Evolutionary conservation across 2,888 invertebrate species (phyloP), one percentile per base, ranked within the genome.

Genomic region (Ligdia adustata): DNA sequence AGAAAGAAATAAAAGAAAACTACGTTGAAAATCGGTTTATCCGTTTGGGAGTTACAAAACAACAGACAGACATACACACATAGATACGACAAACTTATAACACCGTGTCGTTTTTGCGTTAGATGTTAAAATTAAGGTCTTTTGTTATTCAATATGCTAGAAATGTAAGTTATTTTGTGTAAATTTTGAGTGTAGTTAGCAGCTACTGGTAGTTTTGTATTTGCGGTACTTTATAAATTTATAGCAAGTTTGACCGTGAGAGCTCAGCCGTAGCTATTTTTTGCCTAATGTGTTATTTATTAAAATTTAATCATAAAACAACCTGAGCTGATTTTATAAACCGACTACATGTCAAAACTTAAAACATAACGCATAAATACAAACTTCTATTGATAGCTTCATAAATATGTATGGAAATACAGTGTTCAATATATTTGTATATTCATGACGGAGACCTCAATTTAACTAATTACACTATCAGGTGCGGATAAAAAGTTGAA

Each of bases 181-280:
- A n/a, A n/a, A n/a, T n/a, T n/a, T n/a, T n/a, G n/a, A n/a, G n/a
- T n/a, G n/a, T n/a, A n/a, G n/a, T n/a, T n/a, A n/a, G n/a, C n/a
- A n/a, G n/a, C n/a, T n/a, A n/a, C n/a, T n/a, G n/a, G n/a, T n/a
- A n/a, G n/a, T n/a, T n/a, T n/a, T n/a, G n/a, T n/a, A n/a, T n/a
- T n/a, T n/a, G n/a, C n/a, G n/a, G n/a, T n/a, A 79, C 74, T 80
- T 82, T 77, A 80, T 81, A 81, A 72, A 84, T 88, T 79, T 88
- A 87, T 85, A 79, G 84, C 84, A 69, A 76, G 80, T 82, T 83
- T 85, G 88, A 79, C 89, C 88, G 82, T 88, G 90, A 89, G 88
- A 86, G 69, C 72, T 79, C 74, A 82, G 82, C 75, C 82, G 81
- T 81, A 66, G 79, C 81, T 75, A 74, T 82, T 87, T 85, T 85